These are phyloP conservation scores for Orientallactaga bullata DNA, from an alignment of 2,113 vertebrate species.

Conservation along the genomic window DNA sequence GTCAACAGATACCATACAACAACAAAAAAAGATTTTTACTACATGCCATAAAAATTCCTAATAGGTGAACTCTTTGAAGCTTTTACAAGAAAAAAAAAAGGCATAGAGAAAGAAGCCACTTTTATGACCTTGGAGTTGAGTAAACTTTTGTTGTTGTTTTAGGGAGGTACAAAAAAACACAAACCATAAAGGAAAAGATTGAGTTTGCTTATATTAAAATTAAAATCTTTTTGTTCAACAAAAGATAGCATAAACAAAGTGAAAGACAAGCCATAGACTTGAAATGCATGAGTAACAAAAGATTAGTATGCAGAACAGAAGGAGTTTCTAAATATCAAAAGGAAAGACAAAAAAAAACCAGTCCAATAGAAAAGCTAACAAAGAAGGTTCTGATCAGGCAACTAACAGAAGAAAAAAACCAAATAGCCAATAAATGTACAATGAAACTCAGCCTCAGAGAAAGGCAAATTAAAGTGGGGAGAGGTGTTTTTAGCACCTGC, in stretches of 20 bases:
- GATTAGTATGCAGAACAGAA: constrained; percentile 36
- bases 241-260: constrained; percentile 54
- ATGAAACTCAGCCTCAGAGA: constrained; percentile 28
- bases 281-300: constrained; percentile 38
- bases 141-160: not conserved
- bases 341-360: constrained; percentile 8
- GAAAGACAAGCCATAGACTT: constrained; percentile 31
- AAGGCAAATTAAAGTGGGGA: constrained; percentile 31
- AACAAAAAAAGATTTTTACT: not conserved
- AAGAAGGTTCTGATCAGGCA: not conserved
- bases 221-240: constrained; percentile 39
- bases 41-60: constrained; percentile 48
- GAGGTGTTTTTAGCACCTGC: too few relatives aligned
- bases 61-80: constrained; percentile 14
- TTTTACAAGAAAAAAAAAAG: not conserved
- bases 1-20: not conserved
- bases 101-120: not conserved
- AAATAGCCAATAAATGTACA: constrained; percentile 33
- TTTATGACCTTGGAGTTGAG: constrained; percentile 46
- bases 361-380: constrained; percentile 40
- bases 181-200: not conserved
- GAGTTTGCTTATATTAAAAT: constrained; percentile 55
- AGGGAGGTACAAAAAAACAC: not conserved
- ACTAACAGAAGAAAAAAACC: constrained; percentile 31
- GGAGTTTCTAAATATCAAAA: constrained; percentile 49